Base-by-base conservation (phyloP, 2,797 vertebrate species). In the Masticophis lateralis region DNA sequence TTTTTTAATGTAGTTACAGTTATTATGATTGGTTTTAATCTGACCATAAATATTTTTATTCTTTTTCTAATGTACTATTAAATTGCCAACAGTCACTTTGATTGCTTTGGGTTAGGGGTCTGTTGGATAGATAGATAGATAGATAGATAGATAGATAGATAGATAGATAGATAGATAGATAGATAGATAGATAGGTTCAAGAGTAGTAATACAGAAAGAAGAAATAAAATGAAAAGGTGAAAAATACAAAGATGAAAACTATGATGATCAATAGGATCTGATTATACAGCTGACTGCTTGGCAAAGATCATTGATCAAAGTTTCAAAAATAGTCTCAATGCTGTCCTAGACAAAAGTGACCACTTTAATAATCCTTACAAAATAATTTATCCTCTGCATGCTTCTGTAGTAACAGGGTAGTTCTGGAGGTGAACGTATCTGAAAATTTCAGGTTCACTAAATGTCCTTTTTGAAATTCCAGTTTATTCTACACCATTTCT, bases 291-390 rank as follows among this genome's bases (percentile, higher is more conserved):
- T 88, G 86, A 92, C 57, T 27, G 28, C 60, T 74, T 57, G 32
- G 32, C 61, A 92, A 88, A 88, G 86, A 88, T 43, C 20, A 74
- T 92, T 74, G 91, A 92, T 92, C 86, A 88, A 88, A 14, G 53
- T 53, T 66, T 69, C 51, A 92, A 56, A 51, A 25, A 61, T 25
- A 16, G 25, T 74, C 32, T 92, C 51, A 69, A 16, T 28, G 25
- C 22, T n/a, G 22, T 69, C 61, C 22, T 37, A 47, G 5, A 22
- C 60, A 92, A 86, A 53, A 14, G 10, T 28, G 9, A 87, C 1
- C 83, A 14, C 32, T 86, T 37, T 74, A 32, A 79, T 79, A 79
- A 74, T 53, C n/a, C 51, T 69, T 55, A 51, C 51, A 63, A 18
- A 43, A 27, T 51, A 20, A 32, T 69, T 66, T 92, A 32, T 32